A percentile compares a stretch with the other conserved stretches of the same genome.
Conservation (phyloP, 2,797 vertebrate genomes). For the Chaetodon trifasciatus region DNA sequence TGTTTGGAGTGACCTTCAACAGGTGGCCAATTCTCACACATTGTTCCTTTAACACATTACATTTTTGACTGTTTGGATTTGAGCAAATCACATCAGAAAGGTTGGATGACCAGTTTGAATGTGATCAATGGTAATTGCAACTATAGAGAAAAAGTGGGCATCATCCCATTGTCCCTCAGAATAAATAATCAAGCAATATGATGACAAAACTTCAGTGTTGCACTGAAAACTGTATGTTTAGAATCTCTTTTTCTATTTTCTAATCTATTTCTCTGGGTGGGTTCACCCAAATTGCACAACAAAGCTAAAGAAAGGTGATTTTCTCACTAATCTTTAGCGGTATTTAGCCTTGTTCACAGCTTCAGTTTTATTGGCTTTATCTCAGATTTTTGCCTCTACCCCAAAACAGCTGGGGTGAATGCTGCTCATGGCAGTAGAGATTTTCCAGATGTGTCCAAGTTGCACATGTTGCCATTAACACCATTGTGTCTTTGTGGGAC, state of each 20-base stretch:
- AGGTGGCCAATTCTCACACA: too few species aligned
- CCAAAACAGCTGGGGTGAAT: neutral
- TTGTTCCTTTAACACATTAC: too few species aligned
- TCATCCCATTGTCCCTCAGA: neutral
- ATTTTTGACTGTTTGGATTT: too few species aligned
- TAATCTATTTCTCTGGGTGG: too few species aligned
- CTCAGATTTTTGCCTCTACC: neutral
- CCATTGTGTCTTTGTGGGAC: neutral
- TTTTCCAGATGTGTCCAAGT: neutral
- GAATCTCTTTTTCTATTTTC: neutral
- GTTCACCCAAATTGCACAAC: too few species aligned
- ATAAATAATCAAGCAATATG: neutral
- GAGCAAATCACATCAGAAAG: too few species aligned
- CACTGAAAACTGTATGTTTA: neutral
- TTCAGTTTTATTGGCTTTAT: neutral
- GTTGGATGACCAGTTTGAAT: neutral
- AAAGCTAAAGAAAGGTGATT: too few species aligned
- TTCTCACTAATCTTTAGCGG: too few species aligned
- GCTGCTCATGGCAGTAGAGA: neutral
- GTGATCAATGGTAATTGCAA: neutral
- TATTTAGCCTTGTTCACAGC: too few species aligned
- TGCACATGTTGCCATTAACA: neutral
- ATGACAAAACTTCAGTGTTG: too few species aligned
- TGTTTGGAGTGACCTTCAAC: too few species aligned
- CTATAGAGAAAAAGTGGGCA: too few species aligned